Evolutionary conservation across 2,797 vertebrate species (phyloP), one percentile per base, ranked within the genome.

Genomic region (Sebastes elongatus): DNA sequence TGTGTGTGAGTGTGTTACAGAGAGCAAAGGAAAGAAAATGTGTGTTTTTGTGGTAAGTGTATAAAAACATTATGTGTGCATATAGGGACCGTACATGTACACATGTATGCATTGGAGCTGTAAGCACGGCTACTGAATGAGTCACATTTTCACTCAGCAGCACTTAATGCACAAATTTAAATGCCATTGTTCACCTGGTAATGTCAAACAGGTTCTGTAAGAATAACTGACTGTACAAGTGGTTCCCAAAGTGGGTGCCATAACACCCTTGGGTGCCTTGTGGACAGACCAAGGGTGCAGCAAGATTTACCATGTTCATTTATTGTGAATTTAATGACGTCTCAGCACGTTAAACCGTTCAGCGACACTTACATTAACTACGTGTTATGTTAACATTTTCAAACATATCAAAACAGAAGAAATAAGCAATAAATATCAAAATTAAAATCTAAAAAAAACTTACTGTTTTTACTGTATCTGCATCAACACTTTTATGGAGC

Each of bases 1-100:
- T 73, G 71, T 68, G 75, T 85, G 38, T 65, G 23, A 27, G 63
- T 66, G 63, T 64, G 62, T 38, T n/a, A 63, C 33, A 72, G 66
- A 59, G 22, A 61, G 35, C 16, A 52, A 65, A 33, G 56, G 46
- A 56, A 53, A 72, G 22, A 69, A 42, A 22, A 18, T 30, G 52
- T 71, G 33, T 42, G 9, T 80, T 25, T 64, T 16, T 28, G 42
- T 60, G 27, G 28, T 27, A 56, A 14, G 59, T 71, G 73, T 78
- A n/a, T 83, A 63, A 38, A 30, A 72, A 76, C 49, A 76, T 22
- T 11, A 25, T 25, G 55, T 71, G 56, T 67, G 22, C 14, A 35
- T 11, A 10, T 13, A 33, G 4, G 66, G 6, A 13, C 22, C 3
- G 6, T 22, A 22, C 23, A 33, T 10, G 6, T 22, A 18, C 23